A percentile compares a stretch with the other conserved stretches of the same genome.
phyloP scores from a whole-genome alignment of 1,140 invertebrate genomes.

The Papilio xuthus region DNA sequence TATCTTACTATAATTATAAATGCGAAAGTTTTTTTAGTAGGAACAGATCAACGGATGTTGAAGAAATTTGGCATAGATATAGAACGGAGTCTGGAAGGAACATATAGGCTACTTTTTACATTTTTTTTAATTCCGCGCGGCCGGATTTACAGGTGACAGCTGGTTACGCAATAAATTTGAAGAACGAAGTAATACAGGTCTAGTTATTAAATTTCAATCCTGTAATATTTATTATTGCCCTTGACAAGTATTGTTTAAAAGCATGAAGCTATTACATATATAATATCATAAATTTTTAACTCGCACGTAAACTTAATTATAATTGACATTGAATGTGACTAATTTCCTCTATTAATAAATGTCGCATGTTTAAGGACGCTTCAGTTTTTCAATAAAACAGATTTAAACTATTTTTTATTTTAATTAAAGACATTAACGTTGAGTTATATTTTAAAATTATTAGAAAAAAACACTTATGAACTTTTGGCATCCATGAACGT shows the following conservation, averaged over 20 bases:
- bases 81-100: too few relatives aligned
- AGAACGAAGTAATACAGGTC: neutral
- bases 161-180: neutral
- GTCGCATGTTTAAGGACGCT: neutral
- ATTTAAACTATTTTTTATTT: constrained; percentile 5
- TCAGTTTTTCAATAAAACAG: constrained; percentile 5
- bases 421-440: neutral
- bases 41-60: too few relatives aligned
- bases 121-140: too few relatives aligned
- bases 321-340: constrained; percentile 22
- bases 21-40: too few relatives aligned
- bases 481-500: constrained; percentile 8
- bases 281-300: constrained; percentile 20
- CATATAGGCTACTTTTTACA: too few relatives aligned
- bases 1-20: too few relatives aligned
- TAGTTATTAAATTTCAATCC: neutral
- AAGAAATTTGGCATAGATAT: too few relatives aligned
- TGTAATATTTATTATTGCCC: neutral
- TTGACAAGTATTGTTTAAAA: constrained; percentile 5
- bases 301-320: neutral
- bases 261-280: neutral
- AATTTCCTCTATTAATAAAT: constrained; percentile 32
- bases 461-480: neutral
- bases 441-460: neutral
- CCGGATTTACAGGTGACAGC: too few relatives aligned